Evolutionary conservation across 2,113 vertebrate species (phyloP).

Genomic region (Arothron firmamentum): DNA sequence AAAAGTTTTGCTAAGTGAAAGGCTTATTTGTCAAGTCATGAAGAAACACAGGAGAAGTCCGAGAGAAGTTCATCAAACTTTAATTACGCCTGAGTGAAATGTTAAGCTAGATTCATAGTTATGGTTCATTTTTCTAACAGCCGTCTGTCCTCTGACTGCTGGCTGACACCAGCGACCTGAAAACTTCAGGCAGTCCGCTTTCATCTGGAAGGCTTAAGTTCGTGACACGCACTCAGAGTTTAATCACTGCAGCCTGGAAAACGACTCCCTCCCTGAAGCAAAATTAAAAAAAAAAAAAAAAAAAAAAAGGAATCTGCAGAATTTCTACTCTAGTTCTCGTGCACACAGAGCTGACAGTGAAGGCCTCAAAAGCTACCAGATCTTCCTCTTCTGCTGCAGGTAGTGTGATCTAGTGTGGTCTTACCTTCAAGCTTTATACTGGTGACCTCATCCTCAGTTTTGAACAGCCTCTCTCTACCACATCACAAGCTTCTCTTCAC

Average conservation of each 20-base stretch:
- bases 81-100: constrained; percentile 22
- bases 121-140: constrained; percentile 26
- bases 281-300: constrained; percentile 22
- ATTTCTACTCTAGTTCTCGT: constrained; percentile 44
- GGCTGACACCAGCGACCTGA: constrained; percentile 14
- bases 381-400: constrained; percentile 18
- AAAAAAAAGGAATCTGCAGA: background rate
- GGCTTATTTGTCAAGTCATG: constrained; percentile 2
- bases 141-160: constrained; percentile 5
- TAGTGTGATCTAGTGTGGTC: constrained; percentile 10
- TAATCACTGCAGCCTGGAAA: constrained; percentile 36
- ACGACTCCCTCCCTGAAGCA: constrained; percentile 21
- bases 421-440: background rate
- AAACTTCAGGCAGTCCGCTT: constrained; percentile 4
- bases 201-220: constrained; percentile 12
- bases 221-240: constrained; percentile 9
- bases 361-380: constrained; percentile 3
- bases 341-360: constrained; percentile 19
- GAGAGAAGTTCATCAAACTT: constrained; percentile 26
- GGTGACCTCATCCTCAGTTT: no score
- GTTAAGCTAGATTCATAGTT: constrained; percentile 9
- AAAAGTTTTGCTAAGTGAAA: constrained; percentile 6
- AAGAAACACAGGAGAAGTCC: constrained; percentile 1
- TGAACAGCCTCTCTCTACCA: no score
- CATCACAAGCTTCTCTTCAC: no score